A percentile compares a stretch with the other conserved stretches of the same genome.
phyloP scores from a whole-genome alignment of 1,140 invertebrate genomes.

The Aplysia californica region DNA sequence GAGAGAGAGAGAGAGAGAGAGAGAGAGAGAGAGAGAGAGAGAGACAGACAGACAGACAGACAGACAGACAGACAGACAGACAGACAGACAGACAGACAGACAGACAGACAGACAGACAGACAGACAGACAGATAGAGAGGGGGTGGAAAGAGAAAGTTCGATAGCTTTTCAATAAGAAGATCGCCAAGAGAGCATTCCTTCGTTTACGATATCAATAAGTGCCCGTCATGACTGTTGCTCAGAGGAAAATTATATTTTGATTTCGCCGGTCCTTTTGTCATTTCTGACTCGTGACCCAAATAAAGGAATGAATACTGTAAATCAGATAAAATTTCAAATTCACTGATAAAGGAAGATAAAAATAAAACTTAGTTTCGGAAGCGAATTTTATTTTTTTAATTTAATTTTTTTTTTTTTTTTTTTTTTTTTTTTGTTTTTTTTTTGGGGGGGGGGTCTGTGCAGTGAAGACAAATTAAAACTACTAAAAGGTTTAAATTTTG shows the following conservation, averaged over 20 bases:
- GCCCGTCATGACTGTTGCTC: no score
- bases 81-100: constrained; percentile 9
- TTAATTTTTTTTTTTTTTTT: no score
- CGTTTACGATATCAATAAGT: not conserved
- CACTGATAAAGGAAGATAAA: not conserved
- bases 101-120: not conserved
- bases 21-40: constrained; percentile 29
- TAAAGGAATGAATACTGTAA: not conserved
- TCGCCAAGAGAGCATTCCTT: not conserved
- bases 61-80: constrained; percentile 19
- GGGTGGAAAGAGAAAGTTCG: not conserved
- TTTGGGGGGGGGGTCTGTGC: no score
- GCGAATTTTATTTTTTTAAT: no score
- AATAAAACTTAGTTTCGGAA: no score
- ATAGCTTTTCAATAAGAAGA: no score
- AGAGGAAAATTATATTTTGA: not conserved
- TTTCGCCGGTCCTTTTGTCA: no score
- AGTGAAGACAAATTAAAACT: no score
- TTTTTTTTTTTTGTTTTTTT: no score
- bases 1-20: constrained; percentile 30
- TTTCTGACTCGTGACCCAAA: no score
- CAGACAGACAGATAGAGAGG: not conserved
- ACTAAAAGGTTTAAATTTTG: no score
- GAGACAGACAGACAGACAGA: constrained; percentile 40
- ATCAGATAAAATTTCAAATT: not conserved